Conservation (phyloP, 2,797 vertebrate genomes). For the Microctenopoma stevenorrisi region DNA sequence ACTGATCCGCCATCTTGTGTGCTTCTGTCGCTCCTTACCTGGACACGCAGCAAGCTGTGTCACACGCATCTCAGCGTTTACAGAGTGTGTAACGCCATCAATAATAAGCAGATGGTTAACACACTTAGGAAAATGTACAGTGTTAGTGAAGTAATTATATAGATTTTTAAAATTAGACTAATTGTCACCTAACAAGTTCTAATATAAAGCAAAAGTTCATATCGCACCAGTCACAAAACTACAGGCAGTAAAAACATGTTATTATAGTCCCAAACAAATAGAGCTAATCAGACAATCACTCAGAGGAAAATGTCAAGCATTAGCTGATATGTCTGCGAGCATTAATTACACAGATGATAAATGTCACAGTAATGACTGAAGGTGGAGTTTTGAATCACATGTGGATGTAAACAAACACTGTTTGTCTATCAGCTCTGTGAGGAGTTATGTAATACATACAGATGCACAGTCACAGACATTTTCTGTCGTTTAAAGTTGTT, state of each 20-base stretch:
- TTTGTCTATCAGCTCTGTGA: conserved; percentile 1
- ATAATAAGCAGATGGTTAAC: too few relatives aligned
- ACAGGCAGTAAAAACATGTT: conserved; percentile 7
- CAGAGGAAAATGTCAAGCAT: conserved; percentile 31
- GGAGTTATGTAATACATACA: not conserved
- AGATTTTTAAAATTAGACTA: too few relatives aligned
- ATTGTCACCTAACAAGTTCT: not conserved
- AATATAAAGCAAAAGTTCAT: not conserved
- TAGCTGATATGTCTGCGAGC: not conserved
- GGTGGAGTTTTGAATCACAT: not conserved
- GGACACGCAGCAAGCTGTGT: too few relatives aligned
- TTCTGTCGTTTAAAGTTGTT: not conserved
- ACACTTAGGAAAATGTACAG: too few relatives aligned
- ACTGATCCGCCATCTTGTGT: too few relatives aligned
- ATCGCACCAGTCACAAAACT: not conserved
- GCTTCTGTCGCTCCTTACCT: too few relatives aligned
- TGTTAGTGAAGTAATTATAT: too few relatives aligned
- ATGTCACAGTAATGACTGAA: conserved; percentile 14
- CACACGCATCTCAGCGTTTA: too few relatives aligned
- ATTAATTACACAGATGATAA: conserved; percentile 18
- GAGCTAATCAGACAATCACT: conserved; percentile 36
- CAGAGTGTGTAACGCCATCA: too few relatives aligned
- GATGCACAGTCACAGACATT: not conserved
- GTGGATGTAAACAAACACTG: not conserved
- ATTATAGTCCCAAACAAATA: not conserved